A percentile compares a stretch with the other conserved stretches of the same genome.
Conservation (phyloP, 2,113 vertebrate species). For the Myodes glareolus region DNA sequence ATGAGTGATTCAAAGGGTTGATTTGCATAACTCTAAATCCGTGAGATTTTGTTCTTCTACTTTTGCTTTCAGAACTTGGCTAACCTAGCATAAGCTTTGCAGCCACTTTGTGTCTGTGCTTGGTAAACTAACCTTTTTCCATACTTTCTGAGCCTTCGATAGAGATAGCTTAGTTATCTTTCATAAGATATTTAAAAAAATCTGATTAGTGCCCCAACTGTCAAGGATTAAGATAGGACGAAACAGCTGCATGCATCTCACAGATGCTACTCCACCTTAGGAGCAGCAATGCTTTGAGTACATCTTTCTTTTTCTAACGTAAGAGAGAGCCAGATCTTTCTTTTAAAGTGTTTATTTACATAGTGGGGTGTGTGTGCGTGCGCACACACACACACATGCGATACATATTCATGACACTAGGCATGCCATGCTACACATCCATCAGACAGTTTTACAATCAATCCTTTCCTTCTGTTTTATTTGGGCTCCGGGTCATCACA, state of each 20-base stretch:
- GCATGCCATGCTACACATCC: background rate
- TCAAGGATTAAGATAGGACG: background rate
- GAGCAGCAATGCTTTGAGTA: background rate
- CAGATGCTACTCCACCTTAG: background rate
- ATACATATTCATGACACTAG: background rate
- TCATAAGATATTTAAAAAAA: background rate
- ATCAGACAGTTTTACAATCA: background rate
- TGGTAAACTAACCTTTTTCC: background rate
- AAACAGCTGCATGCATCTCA: background rate
- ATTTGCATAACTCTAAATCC: background rate
- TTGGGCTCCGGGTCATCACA: no score
- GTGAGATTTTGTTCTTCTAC: background rate
- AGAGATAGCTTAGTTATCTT: background rate
- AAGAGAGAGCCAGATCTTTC: background rate
- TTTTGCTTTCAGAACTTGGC: conserved; percentile 33
- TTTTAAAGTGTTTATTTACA: background rate
- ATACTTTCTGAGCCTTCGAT: background rate
- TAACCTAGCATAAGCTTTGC: background rate
- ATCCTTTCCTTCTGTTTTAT: background rate
- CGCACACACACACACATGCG: no score
- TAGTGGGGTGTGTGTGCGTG: background rate
- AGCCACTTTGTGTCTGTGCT: background rate
- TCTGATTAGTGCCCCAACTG: background rate
- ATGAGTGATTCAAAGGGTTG: background rate
- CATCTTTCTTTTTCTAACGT: background rate